Evolutionary conservation across 2,888 invertebrate genomes (phyloP), one percentile per base, ranked within the genome.

Genomic region (Aplocera efformata): DNA sequence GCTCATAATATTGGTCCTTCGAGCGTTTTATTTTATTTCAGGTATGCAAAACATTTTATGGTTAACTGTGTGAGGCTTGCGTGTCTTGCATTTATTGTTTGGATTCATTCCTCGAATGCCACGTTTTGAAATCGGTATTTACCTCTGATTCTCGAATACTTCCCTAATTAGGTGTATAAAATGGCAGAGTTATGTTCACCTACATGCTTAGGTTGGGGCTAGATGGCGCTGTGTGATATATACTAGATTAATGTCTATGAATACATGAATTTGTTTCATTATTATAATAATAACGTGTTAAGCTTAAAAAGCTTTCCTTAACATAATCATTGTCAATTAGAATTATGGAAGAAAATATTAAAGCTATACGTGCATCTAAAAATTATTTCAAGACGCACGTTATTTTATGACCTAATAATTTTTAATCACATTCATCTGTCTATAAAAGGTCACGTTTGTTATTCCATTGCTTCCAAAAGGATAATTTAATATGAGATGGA

Each of bases 21-120:
- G 49, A 57, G 55, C 59, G 63, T 60, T 61, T 72, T 70, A 65
- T 73, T 74, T 77, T 76, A 72, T 70, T 70, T 68, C 58, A 69
- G 62, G 60, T 60, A 63, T 65, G 71, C 63, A 59, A 68, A 70
- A 62, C 64, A 68, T 73, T 76, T 78, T 75, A 74, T 69, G 72
- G 68, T 67, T 63, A 63, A 72, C 68, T 64, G 68, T 63, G 63
- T 66, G 66, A 66, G 65, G 60, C 52, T 69, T 65, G 67, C 67
- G 67, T 68, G 67, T 65, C 59, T 61, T 56, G 58, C 56, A 53
- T 60, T 61, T 63, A 64, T 65, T 50, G 60, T 64, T 50, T 42
- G 50, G 38, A 49, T 60, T 58, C 61, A 70, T 67, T 69, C 60
- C 45, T 58, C 42, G 59, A 60, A 67, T 65, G 33, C 62, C 67